Evolutionary conservation across 2,113 vertebrate species (phyloP).

Genomic region (Sarotherodon lohbergeri): DNA sequence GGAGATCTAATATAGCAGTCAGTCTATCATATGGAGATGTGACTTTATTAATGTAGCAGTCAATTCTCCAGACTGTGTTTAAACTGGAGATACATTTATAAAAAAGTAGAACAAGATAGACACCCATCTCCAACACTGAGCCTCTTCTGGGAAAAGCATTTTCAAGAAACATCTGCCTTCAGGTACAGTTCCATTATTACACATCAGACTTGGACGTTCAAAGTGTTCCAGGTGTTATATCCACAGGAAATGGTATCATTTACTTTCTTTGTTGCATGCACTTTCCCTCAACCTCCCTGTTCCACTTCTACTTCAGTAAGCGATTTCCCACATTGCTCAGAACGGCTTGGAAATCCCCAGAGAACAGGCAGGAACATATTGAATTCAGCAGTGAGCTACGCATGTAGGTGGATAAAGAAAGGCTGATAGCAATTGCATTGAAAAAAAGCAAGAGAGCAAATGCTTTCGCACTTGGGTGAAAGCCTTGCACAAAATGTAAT

Average conservation of each 20-base stretch:
- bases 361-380: not conserved
- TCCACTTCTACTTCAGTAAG: slow-evolving; percentile 24
- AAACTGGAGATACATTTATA: not conserved
- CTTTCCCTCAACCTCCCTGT: slow-evolving; percentile 2
- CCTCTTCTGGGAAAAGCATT: not conserved
- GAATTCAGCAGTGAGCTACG: slow-evolving; percentile 27
- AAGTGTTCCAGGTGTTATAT: not conserved
- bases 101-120: not conserved
- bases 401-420: slow-evolving; percentile 23
- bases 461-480: not conserved
- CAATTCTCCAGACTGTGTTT: not conserved
- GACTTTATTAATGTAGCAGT: not conserved
- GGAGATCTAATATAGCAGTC: not conserved
- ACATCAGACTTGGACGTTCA: not conserved
- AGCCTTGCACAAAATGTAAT: not conserved
- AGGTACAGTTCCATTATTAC: not conserved
- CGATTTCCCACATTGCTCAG: slow-evolving; percentile 31
- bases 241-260: slow-evolving; percentile 18
- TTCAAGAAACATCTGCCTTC: not conserved
- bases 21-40: not conserved
- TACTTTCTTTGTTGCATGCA: not conserved
- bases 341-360: slow-evolving; percentile 6
- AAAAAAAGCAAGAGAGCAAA: not conserved
- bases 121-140: not conserved
- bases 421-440: slow-evolving; percentile 13